These are phyloP conservation scores for Arrhamphus sclerolepis DNA, from an alignment of 2,797 vertebrate genomes.

Conservation along the genomic window DNA sequence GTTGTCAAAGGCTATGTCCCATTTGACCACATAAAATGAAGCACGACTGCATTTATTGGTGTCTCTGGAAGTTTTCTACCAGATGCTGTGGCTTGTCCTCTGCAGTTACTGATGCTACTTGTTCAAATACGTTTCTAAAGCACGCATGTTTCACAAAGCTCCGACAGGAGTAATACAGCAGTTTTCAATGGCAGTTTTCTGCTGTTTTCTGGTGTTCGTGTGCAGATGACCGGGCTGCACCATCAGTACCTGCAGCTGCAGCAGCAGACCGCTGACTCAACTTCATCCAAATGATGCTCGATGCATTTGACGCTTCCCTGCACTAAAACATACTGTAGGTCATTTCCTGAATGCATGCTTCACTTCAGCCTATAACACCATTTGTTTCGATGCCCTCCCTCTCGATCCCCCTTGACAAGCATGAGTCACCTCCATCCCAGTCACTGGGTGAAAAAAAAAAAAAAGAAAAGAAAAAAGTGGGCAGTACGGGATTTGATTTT, in stretches of 20 bases:
- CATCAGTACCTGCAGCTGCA: conserved; percentile 48
- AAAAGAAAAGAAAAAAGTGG: conserved; percentile 59
- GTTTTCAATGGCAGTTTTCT: too few species aligned
- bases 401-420: conserved; percentile 39
- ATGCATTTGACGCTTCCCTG: conserved; percentile 22
- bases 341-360: conserved; percentile 5
- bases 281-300: conserved; percentile 12
- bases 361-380: conserved; percentile 20
- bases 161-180: too few species aligned
- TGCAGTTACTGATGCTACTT: too few species aligned
- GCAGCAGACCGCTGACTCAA: conserved; percentile 49
- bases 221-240: conserved; percentile 41
- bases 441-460: conserved; percentile 22
- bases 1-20: too few species aligned
- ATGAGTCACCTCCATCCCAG: conserved; percentile 58
- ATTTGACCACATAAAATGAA: too few species aligned
- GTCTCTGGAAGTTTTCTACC: too few species aligned
- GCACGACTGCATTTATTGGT: too few species aligned
- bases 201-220: too few species aligned
- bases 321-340: conserved; percentile 15
- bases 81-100: too few species aligned
- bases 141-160: too few species aligned
- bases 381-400: conserved; percentile 26
- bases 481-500: conserved; percentile 66
- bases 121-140: too few species aligned